A percentile compares a stretch with the other conserved stretches of the same genome.
Conservation (phyloP, 2,888 invertebrate genomes). For the Hydroisotoma schaefferi region DNA sequence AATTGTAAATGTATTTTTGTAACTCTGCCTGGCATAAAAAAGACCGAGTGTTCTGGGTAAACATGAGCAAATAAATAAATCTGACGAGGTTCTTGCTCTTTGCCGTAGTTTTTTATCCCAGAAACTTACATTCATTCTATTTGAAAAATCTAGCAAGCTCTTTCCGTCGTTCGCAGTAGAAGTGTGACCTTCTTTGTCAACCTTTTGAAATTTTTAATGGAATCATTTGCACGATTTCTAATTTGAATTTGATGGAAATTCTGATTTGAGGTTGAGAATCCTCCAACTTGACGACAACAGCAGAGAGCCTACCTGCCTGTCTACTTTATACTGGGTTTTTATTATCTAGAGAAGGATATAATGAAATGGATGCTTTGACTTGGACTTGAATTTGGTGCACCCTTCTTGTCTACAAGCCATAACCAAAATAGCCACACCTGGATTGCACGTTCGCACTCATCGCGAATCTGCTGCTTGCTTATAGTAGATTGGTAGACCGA, state of each 20-base stretch:
- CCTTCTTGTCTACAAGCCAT: too few relatives aligned
- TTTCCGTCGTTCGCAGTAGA: background rate
- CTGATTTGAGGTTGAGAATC: background rate
- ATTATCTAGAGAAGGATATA: too few relatives aligned
- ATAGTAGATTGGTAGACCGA: too few relatives aligned
- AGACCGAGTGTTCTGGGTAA: background rate
- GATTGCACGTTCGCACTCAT: background rate
- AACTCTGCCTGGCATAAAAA: background rate
- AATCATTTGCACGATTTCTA: constrained; percentile 7
- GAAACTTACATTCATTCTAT: constrained; percentile 10
- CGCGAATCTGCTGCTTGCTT: background rate
- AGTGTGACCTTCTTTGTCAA: background rate
- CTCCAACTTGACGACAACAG: constrained; percentile 7
- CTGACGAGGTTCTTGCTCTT: too few relatives aligned
- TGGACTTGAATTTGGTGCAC: constrained; percentile 9
- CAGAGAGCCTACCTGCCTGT: constrained; percentile 3
- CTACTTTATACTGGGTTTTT: background rate
- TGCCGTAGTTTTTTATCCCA: too few relatives aligned
- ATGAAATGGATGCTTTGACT: constrained; percentile 13
- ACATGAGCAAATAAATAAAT: too few relatives aligned
- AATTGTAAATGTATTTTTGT: too few relatives aligned
- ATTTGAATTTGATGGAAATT: too few relatives aligned
- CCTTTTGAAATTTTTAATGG: background rate
- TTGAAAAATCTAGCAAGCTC: background rate
- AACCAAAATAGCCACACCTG: constrained; percentile 1